Conservation (phyloP, 2,113 vertebrate genomes). For the Sinocyclocheilus rhinocerous region DNA sequence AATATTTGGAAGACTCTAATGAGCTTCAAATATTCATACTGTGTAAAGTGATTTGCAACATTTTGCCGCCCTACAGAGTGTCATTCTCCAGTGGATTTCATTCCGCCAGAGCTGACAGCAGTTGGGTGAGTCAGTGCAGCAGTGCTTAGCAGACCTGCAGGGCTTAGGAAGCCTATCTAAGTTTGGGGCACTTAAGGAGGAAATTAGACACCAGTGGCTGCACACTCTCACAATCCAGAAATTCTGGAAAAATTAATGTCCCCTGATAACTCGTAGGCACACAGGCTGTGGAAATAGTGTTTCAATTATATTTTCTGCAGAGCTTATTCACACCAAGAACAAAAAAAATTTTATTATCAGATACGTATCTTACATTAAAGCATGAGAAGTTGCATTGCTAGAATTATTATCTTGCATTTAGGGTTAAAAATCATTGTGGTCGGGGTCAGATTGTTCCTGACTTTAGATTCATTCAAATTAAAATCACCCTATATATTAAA, state of each 20-base stretch:
- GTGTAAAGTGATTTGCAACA: conserved; percentile 9
- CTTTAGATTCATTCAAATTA: not conserved
- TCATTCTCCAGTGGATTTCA: conserved; percentile 4
- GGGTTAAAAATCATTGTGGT: not conserved
- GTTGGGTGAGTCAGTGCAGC: conserved; percentile 2
- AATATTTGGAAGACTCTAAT: conserved; percentile 13
- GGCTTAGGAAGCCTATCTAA: conserved; percentile 19
- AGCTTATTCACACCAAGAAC: not conserved
- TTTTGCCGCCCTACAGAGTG: not conserved
- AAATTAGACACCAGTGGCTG: conserved; percentile 33
- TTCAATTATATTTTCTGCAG: not conserved
- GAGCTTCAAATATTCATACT: conserved; percentile 19
- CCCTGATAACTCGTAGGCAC: not conserved
- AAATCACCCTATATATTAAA: not conserved
- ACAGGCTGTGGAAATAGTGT: not conserved
- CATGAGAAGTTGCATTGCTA: not conserved
- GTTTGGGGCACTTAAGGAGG: conserved; percentile 22
- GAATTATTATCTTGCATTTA: not conserved
- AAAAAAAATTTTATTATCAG: not conserved
- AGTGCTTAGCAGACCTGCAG: conserved; percentile 8
- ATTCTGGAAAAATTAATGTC: not conserved
- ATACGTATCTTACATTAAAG: not conserved
- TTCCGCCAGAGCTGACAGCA: not conserved
- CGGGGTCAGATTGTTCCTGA: not conserved
- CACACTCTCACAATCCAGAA: not conserved